phyloP scores from a whole-genome alignment of 2,797 vertebrate species.

The Echiichthys vipera region DNA sequence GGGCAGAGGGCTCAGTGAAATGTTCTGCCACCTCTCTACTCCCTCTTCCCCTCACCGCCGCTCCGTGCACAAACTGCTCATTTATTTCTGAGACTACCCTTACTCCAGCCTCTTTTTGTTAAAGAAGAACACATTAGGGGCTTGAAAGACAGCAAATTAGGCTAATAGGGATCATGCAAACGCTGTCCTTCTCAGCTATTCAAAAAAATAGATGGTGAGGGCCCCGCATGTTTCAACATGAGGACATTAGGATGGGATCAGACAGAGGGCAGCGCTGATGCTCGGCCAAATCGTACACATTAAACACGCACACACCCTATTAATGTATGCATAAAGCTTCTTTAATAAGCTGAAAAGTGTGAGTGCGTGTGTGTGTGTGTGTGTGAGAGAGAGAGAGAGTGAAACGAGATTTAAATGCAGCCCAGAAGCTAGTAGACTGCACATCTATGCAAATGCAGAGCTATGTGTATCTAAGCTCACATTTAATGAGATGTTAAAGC shows the following conservation, averaged over 20 bases:
- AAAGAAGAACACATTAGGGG: slow-evolving; percentile 46
- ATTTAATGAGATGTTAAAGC: neutral
- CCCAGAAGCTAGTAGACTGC: neutral
- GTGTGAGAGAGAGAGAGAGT: neutral
- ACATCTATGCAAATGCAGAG: neutral
- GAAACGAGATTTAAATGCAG: slow-evolving; percentile 11
- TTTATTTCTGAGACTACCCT: slow-evolving; percentile 30
- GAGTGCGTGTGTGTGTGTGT: neutral
- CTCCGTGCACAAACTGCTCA: slow-evolving; percentile 20
- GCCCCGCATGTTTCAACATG: slow-evolving; percentile 42
- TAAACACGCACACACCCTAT: slow-evolving; percentile 24
- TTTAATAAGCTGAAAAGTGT: slow-evolving; percentile 13
- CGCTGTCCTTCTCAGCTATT: slow-evolving; percentile 24
- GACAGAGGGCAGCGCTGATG: slow-evolving; percentile 45
- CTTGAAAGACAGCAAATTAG: slow-evolving; percentile 64
- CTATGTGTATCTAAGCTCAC: neutral
- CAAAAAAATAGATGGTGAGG: slow-evolving; percentile 46
- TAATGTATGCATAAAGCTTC: slow-evolving; percentile 22
- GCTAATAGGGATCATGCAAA: slow-evolving; percentile 58
- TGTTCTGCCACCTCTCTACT: slow-evolving; percentile 37
- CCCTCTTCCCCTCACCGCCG: slow-evolving; percentile 5
- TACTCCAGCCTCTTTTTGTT: slow-evolving; percentile 25
- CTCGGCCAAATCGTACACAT: slow-evolving; percentile 33
- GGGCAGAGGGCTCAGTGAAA: slow-evolving; percentile 33
- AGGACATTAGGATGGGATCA: slow-evolving; percentile 55